A percentile compares a stretch with the other conserved stretches of the same genome.
phyloP scores from a whole-genome alignment of 2,888 invertebrate genomes.

The Agrotis ipsilon region DNA sequence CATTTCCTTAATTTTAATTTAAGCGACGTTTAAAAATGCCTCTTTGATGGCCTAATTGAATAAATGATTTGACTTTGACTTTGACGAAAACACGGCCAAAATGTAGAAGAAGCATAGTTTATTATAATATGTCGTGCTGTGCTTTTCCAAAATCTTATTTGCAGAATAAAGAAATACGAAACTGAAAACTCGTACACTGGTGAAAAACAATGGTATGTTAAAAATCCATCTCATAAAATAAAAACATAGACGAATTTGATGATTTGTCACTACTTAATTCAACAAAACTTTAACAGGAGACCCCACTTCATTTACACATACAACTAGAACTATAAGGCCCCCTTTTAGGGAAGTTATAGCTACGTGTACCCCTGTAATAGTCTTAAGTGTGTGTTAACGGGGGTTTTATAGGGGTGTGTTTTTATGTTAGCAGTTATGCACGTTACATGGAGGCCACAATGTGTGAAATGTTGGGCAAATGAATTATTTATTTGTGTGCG shows the following conservation, averaged over 20 bases:
- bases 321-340: background rate
- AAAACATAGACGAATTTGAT: background rate
- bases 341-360: background rate
- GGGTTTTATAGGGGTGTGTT: constrained; percentile 25
- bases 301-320: background rate
- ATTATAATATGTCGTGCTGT: too few species aligned
- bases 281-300: background rate
- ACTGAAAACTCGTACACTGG: too few species aligned
- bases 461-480: constrained; percentile 5
- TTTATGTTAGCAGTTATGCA: constrained; percentile 48
- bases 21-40: too few species aligned
- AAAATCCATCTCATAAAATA: background rate
- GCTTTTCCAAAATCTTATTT: too few species aligned
- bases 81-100: background rate
- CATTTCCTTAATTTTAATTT: too few species aligned
- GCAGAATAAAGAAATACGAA: too few species aligned
- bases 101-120: too few species aligned
- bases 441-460: constrained; percentile 15
- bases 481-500: constrained; percentile 24
- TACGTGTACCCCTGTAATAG: background rate
- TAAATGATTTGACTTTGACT: too few species aligned
- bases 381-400: constrained; percentile 39
- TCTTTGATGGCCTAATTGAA: too few species aligned
- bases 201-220: background rate
- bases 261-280: background rate